Evolutionary conservation across 2,888 invertebrate species (phyloP), one percentile per base, ranked within the genome.

Genomic region (Prenolepis imparis): DNA sequence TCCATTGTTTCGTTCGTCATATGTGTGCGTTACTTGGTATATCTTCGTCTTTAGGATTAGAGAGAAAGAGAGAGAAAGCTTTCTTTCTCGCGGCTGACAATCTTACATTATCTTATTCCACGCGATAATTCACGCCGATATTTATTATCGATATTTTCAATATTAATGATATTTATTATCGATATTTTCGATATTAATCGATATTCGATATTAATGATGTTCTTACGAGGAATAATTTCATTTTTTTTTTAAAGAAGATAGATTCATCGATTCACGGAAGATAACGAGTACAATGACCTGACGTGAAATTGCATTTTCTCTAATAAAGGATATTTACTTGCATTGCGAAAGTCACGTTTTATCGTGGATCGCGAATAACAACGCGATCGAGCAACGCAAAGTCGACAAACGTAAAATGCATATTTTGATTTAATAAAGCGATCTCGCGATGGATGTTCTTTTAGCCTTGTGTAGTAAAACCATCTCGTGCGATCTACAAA

Each of bases 281-380:
- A 57, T 78, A 59, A 41, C 21, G 57, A 41, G 72, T 78, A 32
- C 78, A 59, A 78, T 44, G 72, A 78, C 78, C 72, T 39, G 59
- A 24, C 11, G 72, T 72, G 72, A 78, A 78, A 70, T 48, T 78
- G 72, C 59, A 72, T 59, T 78, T 78, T 72, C 44, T 44, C 44
- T 44, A 78, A 70, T 59, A 21, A 78, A 78, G 72, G 44, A 78
- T 78, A 57, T 78, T n/a, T n/a, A 28, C 32, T n/a, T 57, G 72
- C 36, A 36, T 78, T 78, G 78, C 72, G 59, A 70, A 78, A 78
- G 72, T 44, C 24, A 18, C 32, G 32, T 70, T 59, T 78, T 70
- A 18, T 36, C 18, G 32, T 21, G 32, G 32, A 74, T 32, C 32
- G 18, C 61, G 44, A 61, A 61, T 68, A 61, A 18, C 21, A 75